phyloP scores from a whole-genome alignment of 1,140 invertebrate species.

The Calephelis virginiensis region DNA sequence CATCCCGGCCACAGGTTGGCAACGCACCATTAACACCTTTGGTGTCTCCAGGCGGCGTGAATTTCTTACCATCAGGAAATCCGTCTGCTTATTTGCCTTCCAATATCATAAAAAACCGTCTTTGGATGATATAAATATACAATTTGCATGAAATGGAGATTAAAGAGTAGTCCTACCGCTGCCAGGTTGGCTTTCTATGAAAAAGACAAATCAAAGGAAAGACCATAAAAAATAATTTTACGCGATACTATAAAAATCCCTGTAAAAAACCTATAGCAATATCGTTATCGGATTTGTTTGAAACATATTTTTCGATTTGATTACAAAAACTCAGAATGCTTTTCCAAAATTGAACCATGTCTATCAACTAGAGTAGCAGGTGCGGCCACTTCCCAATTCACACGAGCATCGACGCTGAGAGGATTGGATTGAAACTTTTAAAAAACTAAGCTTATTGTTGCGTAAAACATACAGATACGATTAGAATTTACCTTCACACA shows the following conservation, averaged over 20 bases:
- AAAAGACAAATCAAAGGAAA: no score
- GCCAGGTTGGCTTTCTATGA: no score
- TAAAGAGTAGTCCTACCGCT: no score
- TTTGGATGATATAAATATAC: no score
- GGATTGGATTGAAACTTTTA: conserved; percentile 35
- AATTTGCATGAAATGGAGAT: no score
- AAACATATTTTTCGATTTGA: conserved; percentile 25
- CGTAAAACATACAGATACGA: conserved; percentile 6
- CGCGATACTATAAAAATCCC: not conserved
- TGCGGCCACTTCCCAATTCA: conserved; percentile 38
- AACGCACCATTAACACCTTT: no score
- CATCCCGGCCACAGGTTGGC: no score
- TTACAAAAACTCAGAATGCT: conserved; percentile 38
- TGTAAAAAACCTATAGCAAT: conserved; percentile 1
- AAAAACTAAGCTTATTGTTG: conserved; percentile 36
- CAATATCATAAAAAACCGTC: no score
- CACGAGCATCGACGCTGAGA: conserved; percentile 28
- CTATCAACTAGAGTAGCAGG: conserved; percentile 35
- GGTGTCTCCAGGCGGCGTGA: no score
- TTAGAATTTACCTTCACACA: not conserved
- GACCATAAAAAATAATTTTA: not conserved
- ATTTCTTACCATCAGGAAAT: no score
- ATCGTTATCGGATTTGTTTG: conserved; percentile 14
- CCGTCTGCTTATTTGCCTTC: no score
- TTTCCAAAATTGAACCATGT: conserved; percentile 38